A percentile compares a stretch with the other conserved stretches of the same genome.
Evolutionary conservation across 1,140 invertebrate genomes (phyloP).

Genomic region (Heliconius congener): DNA sequence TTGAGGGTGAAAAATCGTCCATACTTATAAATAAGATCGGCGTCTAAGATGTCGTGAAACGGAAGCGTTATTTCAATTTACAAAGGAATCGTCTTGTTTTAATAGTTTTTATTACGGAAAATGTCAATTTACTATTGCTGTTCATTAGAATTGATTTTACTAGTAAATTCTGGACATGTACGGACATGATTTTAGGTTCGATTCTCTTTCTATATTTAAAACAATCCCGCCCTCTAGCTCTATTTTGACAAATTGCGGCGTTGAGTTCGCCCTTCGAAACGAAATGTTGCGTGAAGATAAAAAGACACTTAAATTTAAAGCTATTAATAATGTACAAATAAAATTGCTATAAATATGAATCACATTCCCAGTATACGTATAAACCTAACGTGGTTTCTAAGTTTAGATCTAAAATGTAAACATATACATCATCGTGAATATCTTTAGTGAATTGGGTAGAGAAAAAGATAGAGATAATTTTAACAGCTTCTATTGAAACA

Average conservation of each 20-base stretch:
- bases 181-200: not conserved
- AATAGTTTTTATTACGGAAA: not conserved
- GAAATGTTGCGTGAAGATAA: not conserved
- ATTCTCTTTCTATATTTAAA: not conserved
- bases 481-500: not conserved
- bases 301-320: not conserved
- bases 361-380: not conserved
- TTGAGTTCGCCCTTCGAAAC: not conserved
- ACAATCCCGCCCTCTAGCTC: not conserved
- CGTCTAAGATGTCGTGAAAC: constrained; percentile 11
- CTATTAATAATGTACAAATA: not conserved
- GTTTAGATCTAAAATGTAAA: constrained; percentile 3
- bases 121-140: not conserved
- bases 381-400: constrained; percentile 8
- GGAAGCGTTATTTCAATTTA: not conserved
- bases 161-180: not conserved
- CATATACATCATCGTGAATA: constrained; percentile 6
- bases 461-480: not conserved
- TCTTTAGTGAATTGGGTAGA: not conserved
- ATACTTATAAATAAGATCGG: constrained; percentile 20
- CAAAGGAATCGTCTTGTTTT: not conserved
- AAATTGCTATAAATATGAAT: not conserved
- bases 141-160: too few species aligned
- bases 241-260: not conserved
- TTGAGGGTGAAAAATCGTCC: constrained; percentile 49